A percentile compares a stretch with the other conserved stretches of the same genome.
Conservation (phyloP, 2,888 invertebrate species). For the Megamerina dolium region DNA sequence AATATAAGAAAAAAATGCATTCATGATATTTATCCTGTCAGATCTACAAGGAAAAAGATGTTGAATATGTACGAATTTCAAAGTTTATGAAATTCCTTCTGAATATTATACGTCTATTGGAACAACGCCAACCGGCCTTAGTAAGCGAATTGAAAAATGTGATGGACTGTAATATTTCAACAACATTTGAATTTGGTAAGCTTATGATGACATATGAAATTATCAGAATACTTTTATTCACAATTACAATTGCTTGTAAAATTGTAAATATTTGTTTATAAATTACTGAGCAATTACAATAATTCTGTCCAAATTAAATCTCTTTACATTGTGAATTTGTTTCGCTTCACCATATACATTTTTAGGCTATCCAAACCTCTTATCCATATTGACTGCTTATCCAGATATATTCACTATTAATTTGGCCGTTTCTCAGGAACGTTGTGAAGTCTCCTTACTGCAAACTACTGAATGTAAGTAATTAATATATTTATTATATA, state of each 20-base stretch:
- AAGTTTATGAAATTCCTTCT: conserved; percentile 41
- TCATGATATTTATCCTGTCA: conserved; percentile 14
- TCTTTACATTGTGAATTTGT: background rate
- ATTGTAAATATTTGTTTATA: too few relatives aligned
- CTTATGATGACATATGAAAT: background rate
- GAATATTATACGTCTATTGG: conserved; percentile 38
- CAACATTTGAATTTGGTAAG: conserved; percentile 40
- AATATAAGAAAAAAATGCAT: background rate
- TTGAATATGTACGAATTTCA: conserved; percentile 34
- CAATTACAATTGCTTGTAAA: too few relatives aligned
- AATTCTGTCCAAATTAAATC: background rate
- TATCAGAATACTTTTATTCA: background rate
- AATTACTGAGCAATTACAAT: too few relatives aligned
- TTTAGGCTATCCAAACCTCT: conserved; percentile 43
- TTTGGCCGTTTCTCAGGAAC: conserved; percentile 36
- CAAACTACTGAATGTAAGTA: conserved; percentile 40
- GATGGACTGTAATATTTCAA: conserved; percentile 34
- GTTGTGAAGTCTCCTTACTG: conserved; percentile 38
- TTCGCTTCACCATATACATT: background rate
- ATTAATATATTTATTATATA: too few relatives aligned
- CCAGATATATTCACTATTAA: conserved; percentile 43
- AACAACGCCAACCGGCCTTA: conserved; percentile 35
- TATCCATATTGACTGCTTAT: conserved; percentile 39
- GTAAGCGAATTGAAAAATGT: conserved; percentile 41
- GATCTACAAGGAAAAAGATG: conserved; percentile 33